Evolutionary conservation across 2,888 invertebrate species (phyloP).

Genomic region (Spodoptera exigua): DNA sequence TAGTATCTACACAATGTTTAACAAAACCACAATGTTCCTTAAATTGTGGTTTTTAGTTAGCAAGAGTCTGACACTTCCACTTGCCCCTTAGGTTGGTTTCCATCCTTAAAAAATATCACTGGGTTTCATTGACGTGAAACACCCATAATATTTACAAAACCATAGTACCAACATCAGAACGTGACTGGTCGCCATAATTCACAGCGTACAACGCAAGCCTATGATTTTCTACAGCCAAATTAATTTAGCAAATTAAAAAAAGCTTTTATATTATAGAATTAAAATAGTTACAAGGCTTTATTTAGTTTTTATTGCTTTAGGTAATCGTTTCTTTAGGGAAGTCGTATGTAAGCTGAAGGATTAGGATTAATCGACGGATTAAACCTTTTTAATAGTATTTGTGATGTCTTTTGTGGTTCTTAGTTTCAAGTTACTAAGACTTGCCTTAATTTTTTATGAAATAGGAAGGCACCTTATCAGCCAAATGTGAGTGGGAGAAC

Average conservation of each 20-base stretch:
- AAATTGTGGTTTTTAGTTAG: no score
- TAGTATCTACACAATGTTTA: no score
- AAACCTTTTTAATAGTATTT: not conserved
- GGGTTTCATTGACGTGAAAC: no score
- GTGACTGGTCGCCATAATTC: constrained; percentile 49
- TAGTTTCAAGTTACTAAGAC: no score
- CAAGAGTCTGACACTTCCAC: no score
- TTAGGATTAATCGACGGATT: not conserved
- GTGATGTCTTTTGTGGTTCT: not conserved
- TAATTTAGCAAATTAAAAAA: constrained; percentile 54
- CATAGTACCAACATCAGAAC: constrained; percentile 17
- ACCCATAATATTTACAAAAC: constrained; percentile 7
- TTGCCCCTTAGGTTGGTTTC: no score
- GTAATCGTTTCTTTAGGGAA: constrained; percentile 21
- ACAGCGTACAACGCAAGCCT: constrained; percentile 32
- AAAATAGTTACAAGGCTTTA: constrained; percentile 47
- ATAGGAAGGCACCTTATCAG: no score
- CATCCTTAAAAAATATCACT: no score
- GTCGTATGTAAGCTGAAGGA: constrained; percentile 16
- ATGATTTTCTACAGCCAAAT: constrained; percentile 45
- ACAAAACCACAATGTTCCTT: no score
- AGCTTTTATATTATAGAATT: constrained; percentile 43
- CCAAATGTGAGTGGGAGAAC: no score
- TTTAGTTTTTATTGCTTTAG: constrained; percentile 25
- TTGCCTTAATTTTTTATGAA: no score